phyloP scores from a whole-genome alignment of 2,888 invertebrate species.

The Nebria salina region DNA sequence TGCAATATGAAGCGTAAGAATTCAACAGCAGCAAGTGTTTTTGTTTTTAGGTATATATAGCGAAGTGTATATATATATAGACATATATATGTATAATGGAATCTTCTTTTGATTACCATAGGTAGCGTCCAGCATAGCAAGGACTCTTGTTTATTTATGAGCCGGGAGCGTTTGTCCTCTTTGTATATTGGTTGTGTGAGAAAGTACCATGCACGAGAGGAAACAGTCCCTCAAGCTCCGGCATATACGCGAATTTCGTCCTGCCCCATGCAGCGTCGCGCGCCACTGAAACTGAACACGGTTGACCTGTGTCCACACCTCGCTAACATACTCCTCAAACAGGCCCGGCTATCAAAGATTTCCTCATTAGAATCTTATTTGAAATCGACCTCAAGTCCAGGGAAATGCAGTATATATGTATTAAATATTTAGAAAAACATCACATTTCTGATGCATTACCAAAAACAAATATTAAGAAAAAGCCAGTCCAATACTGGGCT shows the following conservation, averaged over 20 bases:
- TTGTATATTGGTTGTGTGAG: constrained; percentile 10
- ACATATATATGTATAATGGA: constrained; percentile 36
- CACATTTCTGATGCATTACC: no score
- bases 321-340: constrained; percentile 17
- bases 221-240: constrained; percentile 20
- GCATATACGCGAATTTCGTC: not conserved
- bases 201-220: constrained; percentile 14
- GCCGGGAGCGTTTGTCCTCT: constrained; percentile 19
- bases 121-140: constrained; percentile 32
- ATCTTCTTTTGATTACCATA: constrained; percentile 45
- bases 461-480: not conserved
- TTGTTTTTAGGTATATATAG: not conserved
- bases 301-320: constrained; percentile 38
- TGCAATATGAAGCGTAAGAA: no score
- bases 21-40: not conserved
- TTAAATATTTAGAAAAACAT: no score
- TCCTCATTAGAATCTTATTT: not conserved
- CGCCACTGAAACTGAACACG: constrained; percentile 36
- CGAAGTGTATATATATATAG: not conserved
- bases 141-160: constrained; percentile 46
- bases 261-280: constrained; percentile 28
- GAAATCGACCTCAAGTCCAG: not conserved
- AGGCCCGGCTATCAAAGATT: constrained; percentile 18
- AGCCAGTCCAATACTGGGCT: not conserved
- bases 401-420: not conserved